Evolutionary conservation across 2,888 invertebrate species (phyloP).

Genomic region (Steinernema scapterisci): DNA sequence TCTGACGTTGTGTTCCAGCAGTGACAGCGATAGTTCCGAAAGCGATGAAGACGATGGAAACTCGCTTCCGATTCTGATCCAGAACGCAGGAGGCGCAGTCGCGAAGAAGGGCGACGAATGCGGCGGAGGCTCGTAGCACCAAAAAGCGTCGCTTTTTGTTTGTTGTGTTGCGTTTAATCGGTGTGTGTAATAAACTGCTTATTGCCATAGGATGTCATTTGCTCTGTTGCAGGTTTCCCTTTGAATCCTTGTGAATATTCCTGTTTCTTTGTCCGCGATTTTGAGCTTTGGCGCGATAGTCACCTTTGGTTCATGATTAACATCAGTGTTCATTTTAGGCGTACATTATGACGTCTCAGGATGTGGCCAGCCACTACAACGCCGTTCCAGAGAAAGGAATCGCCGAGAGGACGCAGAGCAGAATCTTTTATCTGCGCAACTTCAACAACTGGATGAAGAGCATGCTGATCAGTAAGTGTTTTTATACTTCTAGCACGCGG

Average conservation of each 20-base stretch:
- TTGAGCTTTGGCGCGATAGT: background rate
- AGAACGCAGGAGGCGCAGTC: background rate
- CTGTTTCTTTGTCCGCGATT: background rate
- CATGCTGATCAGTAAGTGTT: constrained; percentile 81
- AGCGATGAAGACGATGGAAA: constrained; percentile 35
- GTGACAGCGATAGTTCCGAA: constrained; percentile 39
- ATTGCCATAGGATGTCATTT: background rate
- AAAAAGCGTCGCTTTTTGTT: background rate
- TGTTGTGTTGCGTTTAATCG: background rate
- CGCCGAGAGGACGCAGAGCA: constrained; percentile 80
- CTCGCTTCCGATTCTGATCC: constrained; percentile 36
- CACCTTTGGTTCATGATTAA: background rate
- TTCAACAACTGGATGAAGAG: constrained; percentile 99
- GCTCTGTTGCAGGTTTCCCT: background rate
- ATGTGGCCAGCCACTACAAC: constrained; percentile 92
- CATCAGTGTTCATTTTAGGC: background rate
- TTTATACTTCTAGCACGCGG: too few relatives aligned
- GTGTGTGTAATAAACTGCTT: constrained; percentile 1
- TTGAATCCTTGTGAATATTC: background rate
- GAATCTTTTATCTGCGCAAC: constrained; percentile 90
- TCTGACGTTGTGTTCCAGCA: constrained; percentile 4
- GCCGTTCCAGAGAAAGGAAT: constrained; percentile 82
- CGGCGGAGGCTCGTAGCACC: background rate
- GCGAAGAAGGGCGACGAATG: background rate
- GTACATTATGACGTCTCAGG: constrained; percentile 48